A percentile compares a stretch with the other conserved stretches of the same genome.
phyloP scores from a whole-genome alignment of 2,113 vertebrate genomes.

The Sorex araneus region DNA sequence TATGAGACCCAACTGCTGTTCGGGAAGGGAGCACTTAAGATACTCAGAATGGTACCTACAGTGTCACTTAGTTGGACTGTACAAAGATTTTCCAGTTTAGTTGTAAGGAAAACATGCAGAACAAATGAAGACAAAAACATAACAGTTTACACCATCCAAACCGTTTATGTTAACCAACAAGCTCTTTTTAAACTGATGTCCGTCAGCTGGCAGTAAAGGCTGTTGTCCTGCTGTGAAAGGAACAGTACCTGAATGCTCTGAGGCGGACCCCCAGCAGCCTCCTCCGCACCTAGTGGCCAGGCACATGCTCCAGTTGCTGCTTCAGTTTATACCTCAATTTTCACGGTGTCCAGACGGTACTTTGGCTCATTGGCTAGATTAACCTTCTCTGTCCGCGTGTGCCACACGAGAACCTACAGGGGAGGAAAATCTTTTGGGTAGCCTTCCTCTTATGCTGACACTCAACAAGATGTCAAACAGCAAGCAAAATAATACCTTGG shows the following conservation, averaged over 20 bases:
- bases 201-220: not conserved
- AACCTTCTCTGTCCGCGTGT: slow-evolving; percentile 98
- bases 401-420: slow-evolving; percentile 97
- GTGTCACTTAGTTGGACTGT: slow-evolving; percentile 40
- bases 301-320: not conserved
- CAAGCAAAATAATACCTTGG: slow-evolving; percentile 90
- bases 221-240: slow-evolving; percentile 55
- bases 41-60: slow-evolving; percentile 68
- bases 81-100: slow-evolving; percentile 73
- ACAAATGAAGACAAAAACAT: slow-evolving; percentile 82
- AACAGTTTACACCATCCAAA: slow-evolving; percentile 51
- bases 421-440: slow-evolving; percentile 60
- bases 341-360: slow-evolving; percentile 94
- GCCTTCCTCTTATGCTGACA: not conserved
- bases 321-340: slow-evolving; percentile 93
- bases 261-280: not conserved
- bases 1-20: slow-evolving; percentile 17
- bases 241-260: slow-evolving; percentile 69
- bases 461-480: accelerated
- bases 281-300: not conserved
- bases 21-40: not conserved
- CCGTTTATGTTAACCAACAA: slow-evolving; percentile 43
- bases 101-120: slow-evolving; percentile 86
- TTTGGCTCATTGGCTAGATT: slow-evolving; percentile 97
- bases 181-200: slow-evolving; percentile 79